Base-by-base conservation (phyloP, 2,113 vertebrate genomes). In the Melozone crissalis region DNA sequence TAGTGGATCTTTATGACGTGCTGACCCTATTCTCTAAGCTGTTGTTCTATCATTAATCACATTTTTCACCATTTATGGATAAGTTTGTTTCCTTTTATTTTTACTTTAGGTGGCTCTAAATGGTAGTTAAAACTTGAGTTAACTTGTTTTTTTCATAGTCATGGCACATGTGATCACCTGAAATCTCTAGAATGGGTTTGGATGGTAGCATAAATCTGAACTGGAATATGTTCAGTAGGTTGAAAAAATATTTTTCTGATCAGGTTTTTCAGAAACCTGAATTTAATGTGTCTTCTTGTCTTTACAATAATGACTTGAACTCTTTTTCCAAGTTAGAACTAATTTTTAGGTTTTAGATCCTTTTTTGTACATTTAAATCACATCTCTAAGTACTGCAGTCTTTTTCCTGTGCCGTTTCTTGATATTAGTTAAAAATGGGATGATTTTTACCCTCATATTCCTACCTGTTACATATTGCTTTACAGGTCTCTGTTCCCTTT, bases 351-450 rank as follows among this genome's bases (percentile, higher is more conserved):
- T 10, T 52, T 69, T 39, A 8, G 6, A 51, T 75, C 73, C 19
- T 20, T 84, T 15, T 15, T 65, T 59, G 19, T 47, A 17, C 2
- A 2, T 7, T 49, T 83, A 73, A n/a, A 52, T 61, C 13, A 47
- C 0, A 1, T 73, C 13, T 79, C 46, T 19, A 52, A 44, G 33
- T 54, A 28, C 23, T 66, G 26, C n/a, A 52, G 0, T 3, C 72
- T 71, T 86, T 73, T 57, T 20, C 37, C 33, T 65, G 4, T 5
- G 2, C 39, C 39, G 30, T 33, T 90, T 72, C 21, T 67, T 58
- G 46, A 10, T 87, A 26, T 35, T 55, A 24, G 31, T 30, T 54
- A 24, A 85, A 81, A 85, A 55, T 51, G 5, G 7, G 5, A 26
- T 69, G 3, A 43, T 19, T 52, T 66, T 54, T 81, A 30, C 4